Base-by-base conservation (phyloP, 2,888 invertebrate species). In the Muschampia plurimacula region DNA sequence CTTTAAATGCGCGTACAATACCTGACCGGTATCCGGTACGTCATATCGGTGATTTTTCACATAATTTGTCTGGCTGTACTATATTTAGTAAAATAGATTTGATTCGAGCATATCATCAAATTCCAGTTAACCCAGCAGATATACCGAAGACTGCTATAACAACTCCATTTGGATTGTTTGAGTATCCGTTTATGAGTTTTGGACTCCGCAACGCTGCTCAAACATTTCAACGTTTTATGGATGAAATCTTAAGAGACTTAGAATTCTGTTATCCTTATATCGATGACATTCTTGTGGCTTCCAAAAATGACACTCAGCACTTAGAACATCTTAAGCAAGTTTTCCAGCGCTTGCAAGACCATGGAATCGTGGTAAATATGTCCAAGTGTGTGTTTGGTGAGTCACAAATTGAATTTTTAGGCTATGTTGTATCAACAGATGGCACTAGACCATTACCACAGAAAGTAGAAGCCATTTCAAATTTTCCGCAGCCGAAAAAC, bases 171-270 rank as follows among this genome's bases (percentile, higher is more conserved):
- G 52, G 52, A 7, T 22, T 52, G 15, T 52, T 52, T 52, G 52
- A 52, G 52, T 52, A 52, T 22, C 52, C 52, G 52, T 52, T 52
- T 52, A 52, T 22, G 52, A 52, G 52, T 22, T 52, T 52, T 52
- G 52, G 52, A 9, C 52, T 52, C 52, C 52, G 52, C 52, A 52
- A 52, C 52, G 52, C 52, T 52, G 52, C 52, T 52, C 52, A 52
- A 52, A 22, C 22, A 52, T 52, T 52, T 22, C 22, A 52, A 52
- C 52, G 52, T 52, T 52, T 52, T 22, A 52, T 52, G 52, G 52
- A 52, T 22, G 52, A 52, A 15, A 52, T 52, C 6, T 9, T 52
- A 0, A 52, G 52, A 22, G 52, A 52, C 1, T 52, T 52, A 15
- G 52, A 52, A 1, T 52, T 52, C n/a, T 52, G 52, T n/a, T 52